Evolutionary conservation across 2,888 invertebrate species (phyloP).

Genomic region (Apodemia hepburni): DNA sequence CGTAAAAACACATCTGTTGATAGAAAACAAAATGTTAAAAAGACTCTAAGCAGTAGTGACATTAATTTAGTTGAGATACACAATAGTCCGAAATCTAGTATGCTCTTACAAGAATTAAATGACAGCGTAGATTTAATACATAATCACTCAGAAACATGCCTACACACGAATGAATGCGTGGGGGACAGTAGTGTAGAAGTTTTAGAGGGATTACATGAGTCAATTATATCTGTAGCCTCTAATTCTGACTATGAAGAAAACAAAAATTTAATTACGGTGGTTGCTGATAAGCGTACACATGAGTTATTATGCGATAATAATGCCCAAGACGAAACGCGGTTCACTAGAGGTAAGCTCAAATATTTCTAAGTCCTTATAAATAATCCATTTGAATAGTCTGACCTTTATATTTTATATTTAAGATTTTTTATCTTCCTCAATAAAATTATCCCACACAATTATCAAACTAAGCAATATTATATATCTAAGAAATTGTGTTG

Average conservation of each 20-base stretch:
- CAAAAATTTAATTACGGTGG: neutral
- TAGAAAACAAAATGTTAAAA: slow-evolving; percentile 25
- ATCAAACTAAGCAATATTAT: too few species aligned
- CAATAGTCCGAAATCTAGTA: slow-evolving; percentile 35
- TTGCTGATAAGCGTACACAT: slow-evolving; percentile 31
- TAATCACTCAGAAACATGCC: slow-evolving; percentile 68
- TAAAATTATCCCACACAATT: too few species aligned
- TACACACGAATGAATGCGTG: slow-evolving; percentile 58
- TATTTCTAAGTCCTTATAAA: neutral
- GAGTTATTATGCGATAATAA: slow-evolving; percentile 41
- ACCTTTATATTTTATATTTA: too few species aligned
- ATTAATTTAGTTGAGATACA: slow-evolving; percentile 52
- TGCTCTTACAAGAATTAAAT: slow-evolving; percentile 38
- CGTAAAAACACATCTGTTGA: slow-evolving; percentile 42
- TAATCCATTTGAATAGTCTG: too few species aligned
- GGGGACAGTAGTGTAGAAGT: slow-evolving; percentile 55
- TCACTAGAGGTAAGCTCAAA: slow-evolving; percentile 26
- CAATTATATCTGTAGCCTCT: slow-evolving; percentile 48
- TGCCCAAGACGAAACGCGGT: slow-evolving; percentile 40
- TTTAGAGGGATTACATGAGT: slow-evolving; percentile 42
- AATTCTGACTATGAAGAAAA: slow-evolving; percentile 15
- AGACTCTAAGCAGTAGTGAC: slow-evolving; percentile 32
- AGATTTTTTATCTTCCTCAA: too few species aligned
- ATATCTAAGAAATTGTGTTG: too few species aligned
- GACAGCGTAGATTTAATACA: slow-evolving; percentile 62